These are phyloP conservation scores for Burhinus oedicnemus DNA, from an alignment of 2,113 vertebrate species.

Conservation along the genomic window DNA sequence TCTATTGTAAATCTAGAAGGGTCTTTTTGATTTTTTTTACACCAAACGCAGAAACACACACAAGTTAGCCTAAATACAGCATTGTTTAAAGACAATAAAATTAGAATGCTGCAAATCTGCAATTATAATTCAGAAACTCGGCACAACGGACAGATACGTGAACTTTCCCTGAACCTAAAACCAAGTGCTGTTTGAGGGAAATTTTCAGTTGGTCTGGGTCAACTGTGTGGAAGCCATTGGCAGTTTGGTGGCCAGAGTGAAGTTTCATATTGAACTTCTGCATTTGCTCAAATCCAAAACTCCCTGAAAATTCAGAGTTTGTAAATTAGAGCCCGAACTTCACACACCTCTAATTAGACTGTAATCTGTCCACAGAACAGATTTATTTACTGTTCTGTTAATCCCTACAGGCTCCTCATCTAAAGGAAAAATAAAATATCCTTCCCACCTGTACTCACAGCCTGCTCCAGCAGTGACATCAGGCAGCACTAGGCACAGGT, in stretches of 20 bases:
- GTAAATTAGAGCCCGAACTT: not conserved
- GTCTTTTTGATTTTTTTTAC: not conserved
- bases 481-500: not conserved
- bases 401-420: not conserved
- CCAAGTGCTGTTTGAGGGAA: not conserved
- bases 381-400: constrained; percentile 13
- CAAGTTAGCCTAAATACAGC: not conserved
- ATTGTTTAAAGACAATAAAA: constrained; percentile 28
- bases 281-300: not conserved
- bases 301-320: not conserved
- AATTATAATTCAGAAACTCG: not conserved
- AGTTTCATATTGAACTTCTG: not conserved
- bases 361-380: not conserved
- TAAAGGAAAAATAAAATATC: not conserved
- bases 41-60: not conserved
- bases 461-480: not conserved
- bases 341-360: not conserved
- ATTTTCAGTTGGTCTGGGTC: not conserved
- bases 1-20: not conserved
- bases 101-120: not conserved
- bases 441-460: not conserved
- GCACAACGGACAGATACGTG: not conserved
- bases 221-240: not conserved
- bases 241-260: not conserved
- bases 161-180: constrained; percentile 29